A percentile compares a stretch with the other conserved stretches of the same genome.
Evolutionary conservation across 2,888 invertebrate species (phyloP).

Genomic region (Cloeon dipterum): DNA sequence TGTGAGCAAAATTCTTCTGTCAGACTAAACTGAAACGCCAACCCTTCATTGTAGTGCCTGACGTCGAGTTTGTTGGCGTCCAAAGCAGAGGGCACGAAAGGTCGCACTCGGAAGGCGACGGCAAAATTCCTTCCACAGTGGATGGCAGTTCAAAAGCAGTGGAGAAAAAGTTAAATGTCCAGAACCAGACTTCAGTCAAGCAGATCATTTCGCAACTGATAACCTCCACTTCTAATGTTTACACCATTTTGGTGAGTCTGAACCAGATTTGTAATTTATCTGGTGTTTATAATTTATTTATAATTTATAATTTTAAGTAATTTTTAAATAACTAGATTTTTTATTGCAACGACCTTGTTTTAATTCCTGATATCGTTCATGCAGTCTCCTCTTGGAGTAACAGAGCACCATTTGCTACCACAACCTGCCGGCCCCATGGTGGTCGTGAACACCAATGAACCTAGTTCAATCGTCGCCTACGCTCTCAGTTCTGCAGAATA

Average conservation of each 20-base stretch:
- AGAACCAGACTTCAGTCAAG: not conserved
- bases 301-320: not conserved
- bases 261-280: too few species aligned
- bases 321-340: too few species aligned
- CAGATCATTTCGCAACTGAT: conserved; percentile 1
- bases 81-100: conserved; percentile 16
- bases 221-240: not conserved
- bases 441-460: conserved; percentile 57
- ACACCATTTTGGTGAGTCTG: not conserved
- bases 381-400: conserved; percentile 33
- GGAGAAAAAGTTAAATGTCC: conserved; percentile 4
- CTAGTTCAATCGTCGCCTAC: conserved; percentile 68
- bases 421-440: conserved; percentile 30
- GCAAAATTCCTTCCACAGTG: not conserved
- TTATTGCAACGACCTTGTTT: too few species aligned
- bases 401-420: conserved; percentile 47
- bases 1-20: too few species aligned
- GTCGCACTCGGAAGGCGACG: conserved; percentile 18
- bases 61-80: not conserved
- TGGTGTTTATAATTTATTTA: too few species aligned
- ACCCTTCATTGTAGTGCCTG: too few species aligned
- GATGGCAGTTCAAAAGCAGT: not conserved
- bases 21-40: too few species aligned
- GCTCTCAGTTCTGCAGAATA: conserved; percentile 51
- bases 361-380: not conserved